phyloP scores from a whole-genome alignment of 2,888 invertebrate genomes.

The Meta bourneti region DNA sequence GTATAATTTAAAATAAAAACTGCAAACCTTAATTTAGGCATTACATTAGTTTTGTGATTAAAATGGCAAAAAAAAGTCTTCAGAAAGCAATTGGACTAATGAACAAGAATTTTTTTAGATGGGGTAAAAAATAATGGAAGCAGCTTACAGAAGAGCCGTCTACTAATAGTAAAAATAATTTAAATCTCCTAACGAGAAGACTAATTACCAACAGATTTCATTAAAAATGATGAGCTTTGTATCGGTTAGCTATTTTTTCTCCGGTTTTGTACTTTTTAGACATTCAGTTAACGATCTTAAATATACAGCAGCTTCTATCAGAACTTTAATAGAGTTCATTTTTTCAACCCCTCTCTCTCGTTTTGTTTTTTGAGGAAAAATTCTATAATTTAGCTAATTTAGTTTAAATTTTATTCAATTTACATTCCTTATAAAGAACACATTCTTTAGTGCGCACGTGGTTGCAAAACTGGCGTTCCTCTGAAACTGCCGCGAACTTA shows the following conservation, averaged over 20 bases:
- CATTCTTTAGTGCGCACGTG: background rate
- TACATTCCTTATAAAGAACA: background rate
- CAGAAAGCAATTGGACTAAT: constrained; percentile 62
- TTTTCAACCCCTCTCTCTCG: background rate
- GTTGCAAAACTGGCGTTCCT: background rate
- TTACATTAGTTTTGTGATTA: constrained; percentile 48
- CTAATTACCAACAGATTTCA: constrained; percentile 71
- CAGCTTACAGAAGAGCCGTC: constrained; percentile 41
- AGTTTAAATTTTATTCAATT: constrained; percentile 39
- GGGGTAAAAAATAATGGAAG: constrained; percentile 38
- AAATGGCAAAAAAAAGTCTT: constrained; percentile 47
- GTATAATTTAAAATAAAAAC: constrained; percentile 20
- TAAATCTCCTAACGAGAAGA: constrained; percentile 47
- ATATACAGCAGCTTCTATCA: constrained; percentile 27
- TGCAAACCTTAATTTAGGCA: constrained; percentile 43
- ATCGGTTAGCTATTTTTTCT: constrained; percentile 57
- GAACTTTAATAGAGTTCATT: constrained; percentile 26
- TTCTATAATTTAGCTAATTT: constrained; percentile 34
- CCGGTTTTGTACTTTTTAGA: constrained; percentile 33
- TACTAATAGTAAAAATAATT: constrained; percentile 65
- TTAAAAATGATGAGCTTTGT: constrained; percentile 71
- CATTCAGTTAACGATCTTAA: constrained; percentile 50
- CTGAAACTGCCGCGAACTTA: background rate
- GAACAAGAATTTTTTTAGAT: constrained; percentile 43
- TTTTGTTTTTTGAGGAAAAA: constrained; percentile 12